Conservation (phyloP, 2,888 invertebrate species). For the Coleophora flavipennella region DNA sequence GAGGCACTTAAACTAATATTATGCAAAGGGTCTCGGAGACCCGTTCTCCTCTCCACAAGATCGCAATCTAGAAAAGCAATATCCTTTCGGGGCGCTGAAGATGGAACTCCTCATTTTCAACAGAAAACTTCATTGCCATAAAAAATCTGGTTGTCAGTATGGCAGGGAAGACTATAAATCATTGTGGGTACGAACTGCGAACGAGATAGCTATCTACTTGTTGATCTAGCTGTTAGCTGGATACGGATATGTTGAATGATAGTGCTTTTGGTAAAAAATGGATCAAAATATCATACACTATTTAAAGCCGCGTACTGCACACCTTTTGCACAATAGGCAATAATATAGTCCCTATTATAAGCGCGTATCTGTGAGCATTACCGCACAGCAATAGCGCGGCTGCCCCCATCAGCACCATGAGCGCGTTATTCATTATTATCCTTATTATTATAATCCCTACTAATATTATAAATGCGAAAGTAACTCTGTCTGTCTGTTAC, state of each 20-base stretch:
- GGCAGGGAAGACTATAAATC: constrained; percentile 37
- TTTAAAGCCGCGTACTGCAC: too few relatives aligned
- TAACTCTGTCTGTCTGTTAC: too few relatives aligned
- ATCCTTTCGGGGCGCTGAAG: constrained; percentile 41
- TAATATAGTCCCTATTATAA: too few relatives aligned
- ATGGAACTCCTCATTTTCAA: constrained; percentile 26
- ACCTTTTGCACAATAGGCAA: too few relatives aligned
- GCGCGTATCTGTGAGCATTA: too few relatives aligned
- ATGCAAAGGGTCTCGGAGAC: constrained; percentile 27
- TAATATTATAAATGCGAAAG: too few relatives aligned
- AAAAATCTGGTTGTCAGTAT: constrained; percentile 30
- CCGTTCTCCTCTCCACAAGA: constrained; percentile 28
- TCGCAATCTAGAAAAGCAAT: constrained; percentile 51
- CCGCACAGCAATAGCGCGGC: too few relatives aligned
- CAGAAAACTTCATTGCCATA: constrained; percentile 20
- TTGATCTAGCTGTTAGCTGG: constrained; percentile 23
- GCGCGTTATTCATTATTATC: too few relatives aligned
- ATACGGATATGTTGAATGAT: not conserved
- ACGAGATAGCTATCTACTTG: constrained; percentile 33
- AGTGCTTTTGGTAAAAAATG: not conserved
- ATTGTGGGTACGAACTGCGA: constrained; percentile 20
- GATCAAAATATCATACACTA: too few relatives aligned
- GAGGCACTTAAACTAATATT: constrained; percentile 20
- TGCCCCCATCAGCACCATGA: too few relatives aligned
- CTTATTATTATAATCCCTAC: too few relatives aligned